Base-by-base conservation (phyloP, 2,797 vertebrate genomes). In the Selene dorsalis region DNA sequence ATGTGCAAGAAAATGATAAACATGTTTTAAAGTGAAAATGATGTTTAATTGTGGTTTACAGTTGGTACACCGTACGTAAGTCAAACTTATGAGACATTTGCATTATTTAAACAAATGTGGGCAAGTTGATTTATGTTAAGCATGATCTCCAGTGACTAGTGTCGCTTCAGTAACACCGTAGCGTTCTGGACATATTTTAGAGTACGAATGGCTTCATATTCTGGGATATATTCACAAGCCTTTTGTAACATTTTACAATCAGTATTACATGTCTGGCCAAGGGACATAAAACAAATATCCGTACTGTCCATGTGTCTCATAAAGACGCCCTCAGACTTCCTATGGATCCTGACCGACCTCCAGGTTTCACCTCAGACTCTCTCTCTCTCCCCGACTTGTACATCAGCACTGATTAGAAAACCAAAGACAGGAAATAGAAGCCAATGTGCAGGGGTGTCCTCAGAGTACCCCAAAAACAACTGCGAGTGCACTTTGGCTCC, bases 21-120 rank as follows among this genome's bases (percentile, higher is more conserved):
- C 87, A 83, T 88, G 88, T 90, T 88, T 92, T 87, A 91, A 88
- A 82, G 85, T 89, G 78, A 89, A 92, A 93, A 90, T 91, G 80
- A 89, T 82, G 56, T 91, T 90, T 92, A 93, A 93, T 90, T 87
- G 82, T 72, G 84, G 80, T 80, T 75, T 84, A 83, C 26, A 73
- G 57, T 74, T 87, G 20, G 18, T 48, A 48, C 17, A 20, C 45
- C 18, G 17, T 76, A 87, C 76, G 80, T 61, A 84, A 80, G 73
- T 75, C 64, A 75, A 85, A 87, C 53, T 73, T 70, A 63, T 14
- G 56, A 85, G 41, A 64, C 53, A 69, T 80, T 69, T 76, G 85
- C 50, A 73, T 84, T 79, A 86, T 87, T 88, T 75, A 79, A 82
- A 86, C 68, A 61, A 61, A 75, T 69, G 85, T 77, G 58, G 35